Percentiles rank a stretch among this genome's conserved stretches.
Evolutionary conservation across 2,888 invertebrate genomes (phyloP).

Genomic region (Agrypnus murinus): DNA sequence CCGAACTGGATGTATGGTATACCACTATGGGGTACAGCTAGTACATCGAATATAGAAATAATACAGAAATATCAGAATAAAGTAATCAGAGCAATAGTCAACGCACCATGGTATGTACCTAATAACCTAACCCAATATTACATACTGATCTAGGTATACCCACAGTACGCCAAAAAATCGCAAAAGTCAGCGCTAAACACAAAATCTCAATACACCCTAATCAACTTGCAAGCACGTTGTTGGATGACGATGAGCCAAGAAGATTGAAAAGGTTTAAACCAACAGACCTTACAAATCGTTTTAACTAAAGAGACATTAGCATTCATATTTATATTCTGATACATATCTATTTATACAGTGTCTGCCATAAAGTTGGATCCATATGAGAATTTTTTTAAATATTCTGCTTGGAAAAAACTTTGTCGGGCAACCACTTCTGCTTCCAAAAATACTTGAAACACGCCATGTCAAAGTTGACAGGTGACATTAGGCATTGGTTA

Average conservation of each 20-base stretch:
- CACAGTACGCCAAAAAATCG: not conserved
- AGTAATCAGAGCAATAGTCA: constrained; percentile 3
- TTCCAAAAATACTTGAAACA: no score
- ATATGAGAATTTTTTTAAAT: no score
- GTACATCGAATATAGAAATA: constrained; percentile 5
- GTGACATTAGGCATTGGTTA: no score
- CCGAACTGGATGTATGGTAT: no score
- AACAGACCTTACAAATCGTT: not conserved
- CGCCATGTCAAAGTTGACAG: no score
- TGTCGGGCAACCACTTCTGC: no score
- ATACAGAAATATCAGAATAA: not conserved
- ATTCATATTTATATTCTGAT: no score
- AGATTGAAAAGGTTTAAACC: no score
- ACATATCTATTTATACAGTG: no score
- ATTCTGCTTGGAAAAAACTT: no score
- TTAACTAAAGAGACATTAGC: no score
- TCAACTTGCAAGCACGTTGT: not conserved
- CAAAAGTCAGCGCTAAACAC: constrained; percentile 6
- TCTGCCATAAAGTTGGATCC: no score
- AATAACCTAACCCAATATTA: not conserved
- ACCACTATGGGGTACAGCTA: constrained; percentile 14
- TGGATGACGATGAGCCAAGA: constrained; percentile 1
- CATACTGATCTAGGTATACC: constrained; percentile 7
- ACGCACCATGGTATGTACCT: constrained; percentile 1
- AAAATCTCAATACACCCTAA: not conserved